phyloP scores from a whole-genome alignment of 2,113 vertebrate species.

The Meriones unguiculatus region DNA sequence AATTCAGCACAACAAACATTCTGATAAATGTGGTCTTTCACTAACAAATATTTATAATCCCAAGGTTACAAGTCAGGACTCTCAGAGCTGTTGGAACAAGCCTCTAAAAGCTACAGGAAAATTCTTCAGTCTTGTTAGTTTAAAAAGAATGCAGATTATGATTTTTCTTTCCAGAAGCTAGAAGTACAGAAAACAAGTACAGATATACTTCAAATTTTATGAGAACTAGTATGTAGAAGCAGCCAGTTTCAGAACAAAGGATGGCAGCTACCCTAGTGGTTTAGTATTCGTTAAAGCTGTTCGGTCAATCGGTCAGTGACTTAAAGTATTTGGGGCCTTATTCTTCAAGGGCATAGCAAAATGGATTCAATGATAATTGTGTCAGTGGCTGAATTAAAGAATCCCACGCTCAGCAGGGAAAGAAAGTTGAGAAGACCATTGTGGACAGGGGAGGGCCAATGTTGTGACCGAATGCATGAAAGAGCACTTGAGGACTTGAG shows the following conservation, averaged over 20 bases:
- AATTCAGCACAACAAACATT: constrained; percentile 55
- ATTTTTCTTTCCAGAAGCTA: neutral
- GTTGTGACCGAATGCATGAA: neutral
- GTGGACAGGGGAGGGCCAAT: neutral
- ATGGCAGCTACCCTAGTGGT: neutral
- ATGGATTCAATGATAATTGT: neutral
- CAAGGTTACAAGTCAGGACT: constrained; percentile 67
- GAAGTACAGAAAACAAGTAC: neutral
- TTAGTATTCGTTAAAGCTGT: neutral
- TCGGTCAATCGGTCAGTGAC: neutral
- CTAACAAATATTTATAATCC: constrained; percentile 72
- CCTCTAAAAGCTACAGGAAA: constrained; percentile 17
- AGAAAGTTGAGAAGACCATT: neutral
- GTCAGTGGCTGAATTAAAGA: neutral
- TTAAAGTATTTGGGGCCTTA: neutral
- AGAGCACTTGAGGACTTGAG: neutral
- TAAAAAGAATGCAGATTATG: constrained; percentile 7
- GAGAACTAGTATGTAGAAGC: neutral
- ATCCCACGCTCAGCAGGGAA: neutral
- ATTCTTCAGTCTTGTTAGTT: constrained; percentile 14
- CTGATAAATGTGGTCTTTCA: constrained; percentile 64
- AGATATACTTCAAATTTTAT: constrained; percentile 18
- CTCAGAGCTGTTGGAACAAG: constrained; percentile 54
- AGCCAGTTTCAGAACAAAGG: neutral
- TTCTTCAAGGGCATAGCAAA: neutral